phyloP scores from a whole-genome alignment of 2,888 invertebrate species.

The Euplexia lucipara region DNA sequence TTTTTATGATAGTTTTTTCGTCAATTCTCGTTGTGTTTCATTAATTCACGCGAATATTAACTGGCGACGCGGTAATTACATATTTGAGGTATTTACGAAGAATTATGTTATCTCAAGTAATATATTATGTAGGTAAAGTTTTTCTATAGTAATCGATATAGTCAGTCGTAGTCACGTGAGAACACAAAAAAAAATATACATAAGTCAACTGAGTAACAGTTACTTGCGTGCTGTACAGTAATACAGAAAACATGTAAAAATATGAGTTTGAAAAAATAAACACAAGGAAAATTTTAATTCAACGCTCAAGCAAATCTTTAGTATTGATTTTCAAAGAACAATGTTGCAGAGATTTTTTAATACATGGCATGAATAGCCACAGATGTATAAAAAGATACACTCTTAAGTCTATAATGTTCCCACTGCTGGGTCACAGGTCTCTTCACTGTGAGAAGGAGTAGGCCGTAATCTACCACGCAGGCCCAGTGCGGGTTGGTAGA shows the following conservation, averaged over 20 bases:
- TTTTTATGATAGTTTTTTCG: conserved; percentile 70
- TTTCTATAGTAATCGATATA: conserved; percentile 54
- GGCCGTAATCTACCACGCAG: too few relatives aligned
- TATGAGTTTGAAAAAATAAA: conserved; percentile 14
- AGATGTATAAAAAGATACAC: too few relatives aligned
- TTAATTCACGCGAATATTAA: conserved; percentile 74
- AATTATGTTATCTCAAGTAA: conserved; percentile 35
- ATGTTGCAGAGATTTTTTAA: too few relatives aligned
- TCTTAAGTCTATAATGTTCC: too few relatives aligned
- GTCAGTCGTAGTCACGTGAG: conserved; percentile 31
- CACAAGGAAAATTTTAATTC: conserved; percentile 14
- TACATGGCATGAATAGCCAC: too few relatives aligned
- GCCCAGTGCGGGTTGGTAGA: too few relatives aligned
- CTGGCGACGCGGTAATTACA: conserved; percentile 60
- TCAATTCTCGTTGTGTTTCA: conserved; percentile 66
- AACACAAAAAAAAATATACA: conserved; percentile 38
- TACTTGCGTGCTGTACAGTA: conserved; percentile 41
- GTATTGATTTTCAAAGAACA: too few relatives aligned
- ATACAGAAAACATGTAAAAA: conserved; percentile 30
- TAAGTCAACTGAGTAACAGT: conserved; percentile 27
- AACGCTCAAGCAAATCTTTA: too few relatives aligned
- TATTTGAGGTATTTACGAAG: conserved; percentile 55
- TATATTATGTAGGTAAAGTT: conserved; percentile 35
- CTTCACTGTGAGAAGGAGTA: too few relatives aligned
- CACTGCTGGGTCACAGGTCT: too few relatives aligned